Base-by-base conservation (phyloP, 2,888 invertebrate species). In the Dolomedes plantarius region DNA sequence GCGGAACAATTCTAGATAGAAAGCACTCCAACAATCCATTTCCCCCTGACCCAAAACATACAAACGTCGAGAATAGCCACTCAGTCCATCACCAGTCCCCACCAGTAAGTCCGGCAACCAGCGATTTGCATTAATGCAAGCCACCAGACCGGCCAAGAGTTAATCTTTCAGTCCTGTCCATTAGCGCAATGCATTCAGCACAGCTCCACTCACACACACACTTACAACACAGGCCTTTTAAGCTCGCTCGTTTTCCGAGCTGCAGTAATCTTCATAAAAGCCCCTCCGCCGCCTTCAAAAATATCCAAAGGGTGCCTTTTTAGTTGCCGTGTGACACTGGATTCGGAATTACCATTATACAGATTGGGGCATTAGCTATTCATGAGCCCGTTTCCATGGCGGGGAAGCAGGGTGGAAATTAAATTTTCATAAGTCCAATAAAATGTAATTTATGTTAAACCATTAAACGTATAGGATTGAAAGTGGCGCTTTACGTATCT, bases 351-450 rank as follows among this genome's bases (percentile, higher is more conserved):
- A 77, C 83, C 77, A 85, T 85, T 85, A 85, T 77, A 85, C 77
- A 85, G 83, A 85, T 85, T 85, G 83, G 67, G 83, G 72, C 77
- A 85, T 85, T 72, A 73, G 77, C 67, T 85, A 85, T 85, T 85
- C 83, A 85, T 85, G 83, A 85, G 62, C 50, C 68, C 23, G 41
- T 31, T 56, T 56, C 56, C 56, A 56, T 23, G 56, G 23, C 56
- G 56, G 56, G 50, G 64, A n/a, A 67, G 74, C 56, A 56, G 50
- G 75, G 71, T 65, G 65, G 56, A 72, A 86, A 86, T 86, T 86
- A 86, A 86, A 86, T 86, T 86, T 86, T 86, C 86, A 80, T 86
- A 86, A 86, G 86, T 86, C 86, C 86, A 86, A 86, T 86, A 86
- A 86, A 86, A 86, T 80, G 86, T 86, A 86, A 86, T 86, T 86